Evolutionary conservation across 1,140 invertebrate genomes (phyloP).

Genomic region (Homarus americanus): DNA sequence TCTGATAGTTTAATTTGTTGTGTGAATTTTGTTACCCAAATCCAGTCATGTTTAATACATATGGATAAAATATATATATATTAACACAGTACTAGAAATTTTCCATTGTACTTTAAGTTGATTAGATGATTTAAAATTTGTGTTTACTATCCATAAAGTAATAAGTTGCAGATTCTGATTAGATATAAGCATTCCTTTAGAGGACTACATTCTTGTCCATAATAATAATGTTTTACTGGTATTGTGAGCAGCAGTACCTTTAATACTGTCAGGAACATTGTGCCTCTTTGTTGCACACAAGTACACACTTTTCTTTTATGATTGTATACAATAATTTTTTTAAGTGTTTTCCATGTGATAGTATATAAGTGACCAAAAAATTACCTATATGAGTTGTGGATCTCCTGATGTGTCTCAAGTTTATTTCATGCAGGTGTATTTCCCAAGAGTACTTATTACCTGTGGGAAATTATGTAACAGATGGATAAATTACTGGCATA

Average conservation of each 20-base stretch:
- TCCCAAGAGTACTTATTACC: not conserved
- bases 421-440: not conserved
- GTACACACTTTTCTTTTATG: not conserved
- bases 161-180: not conserved
- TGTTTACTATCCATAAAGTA: not conserved
- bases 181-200: not conserved
- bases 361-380: not conserved
- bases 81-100: too few species aligned
- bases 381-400: not conserved
- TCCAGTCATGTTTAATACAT: too few species aligned
- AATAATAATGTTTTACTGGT: not conserved
- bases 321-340: not conserved
- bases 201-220: not conserved
- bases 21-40: too few species aligned
- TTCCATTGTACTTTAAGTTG: not conserved
- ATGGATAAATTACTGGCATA: not conserved
- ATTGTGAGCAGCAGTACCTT: not conserved
- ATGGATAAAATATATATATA: too few species aligned
- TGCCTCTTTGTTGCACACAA: conserved; percentile 8
- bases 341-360: conserved; percentile 1
- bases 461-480: not conserved
- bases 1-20: too few species aligned
- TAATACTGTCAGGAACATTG: not conserved
- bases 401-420: conserved; percentile 2
- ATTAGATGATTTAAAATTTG: not conserved